Percentiles rank a stretch among this genome's conserved stretches.
These are phyloP conservation scores for Noturus placidus DNA, from an alignment of 2,113 vertebrate genomes.

Conservation along the genomic window DNA sequence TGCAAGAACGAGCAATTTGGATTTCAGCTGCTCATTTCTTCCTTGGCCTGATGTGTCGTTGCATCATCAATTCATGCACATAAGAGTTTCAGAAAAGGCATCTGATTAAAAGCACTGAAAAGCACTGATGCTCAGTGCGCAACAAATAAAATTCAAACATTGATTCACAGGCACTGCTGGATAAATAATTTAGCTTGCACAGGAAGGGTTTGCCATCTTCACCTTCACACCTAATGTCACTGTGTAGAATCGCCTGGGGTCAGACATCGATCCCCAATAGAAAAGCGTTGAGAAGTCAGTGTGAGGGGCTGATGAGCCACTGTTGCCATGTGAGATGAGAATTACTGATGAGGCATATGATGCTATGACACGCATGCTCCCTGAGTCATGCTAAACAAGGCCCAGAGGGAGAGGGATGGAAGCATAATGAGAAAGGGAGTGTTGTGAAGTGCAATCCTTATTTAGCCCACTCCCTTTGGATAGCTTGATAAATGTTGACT, in stretches of 20 bases:
- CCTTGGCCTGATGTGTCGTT: background rate
- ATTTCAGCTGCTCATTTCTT: background rate
- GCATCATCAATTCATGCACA: background rate
- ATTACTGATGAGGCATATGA: slow-evolving; percentile 45
- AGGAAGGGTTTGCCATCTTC: slow-evolving; percentile 25
- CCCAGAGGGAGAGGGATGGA: slow-evolving; percentile 47
- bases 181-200: slow-evolving; percentile 34
- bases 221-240: slow-evolving; percentile 40
- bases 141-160: slow-evolving; percentile 38
- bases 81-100: slow-evolving; percentile 12
- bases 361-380: slow-evolving; percentile 54
- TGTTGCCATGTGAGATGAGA: slow-evolving; percentile 3
- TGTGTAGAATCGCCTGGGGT: slow-evolving; percentile 1
- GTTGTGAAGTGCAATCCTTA: background rate
- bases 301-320: slow-evolving; percentile 8
- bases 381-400: slow-evolving; percentile 50
- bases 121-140: background rate
- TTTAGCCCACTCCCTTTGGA: background rate
- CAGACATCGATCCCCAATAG: slow-evolving; percentile 17
- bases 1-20: background rate
- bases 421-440: slow-evolving; percentile 5
- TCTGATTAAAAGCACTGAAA: slow-evolving; percentile 28
- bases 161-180: slow-evolving; percentile 6
- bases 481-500: background rate
- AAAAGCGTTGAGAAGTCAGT: slow-evolving; percentile 37